Evolutionary conservation across 2,113 vertebrate species (phyloP).

Genomic region (Baryphthengus martii): DNA sequence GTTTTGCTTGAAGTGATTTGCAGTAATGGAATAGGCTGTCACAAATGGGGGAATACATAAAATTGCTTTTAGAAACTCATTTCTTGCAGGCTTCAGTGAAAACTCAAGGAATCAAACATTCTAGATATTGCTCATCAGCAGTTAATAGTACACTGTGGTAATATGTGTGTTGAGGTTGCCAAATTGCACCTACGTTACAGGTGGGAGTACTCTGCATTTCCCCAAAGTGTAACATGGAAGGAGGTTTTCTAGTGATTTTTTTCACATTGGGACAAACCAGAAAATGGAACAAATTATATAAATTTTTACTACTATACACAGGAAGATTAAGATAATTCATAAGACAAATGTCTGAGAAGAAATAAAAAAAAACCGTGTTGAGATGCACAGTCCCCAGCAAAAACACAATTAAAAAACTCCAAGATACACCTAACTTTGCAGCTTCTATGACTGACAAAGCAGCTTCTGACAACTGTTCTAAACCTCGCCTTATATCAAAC

Average conservation of each 20-base stretch:
- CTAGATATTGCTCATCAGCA: not conserved
- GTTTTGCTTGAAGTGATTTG: not conserved
- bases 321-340: not conserved
- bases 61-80: not conserved
- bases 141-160: not conserved
- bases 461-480: not conserved
- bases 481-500: not conserved
- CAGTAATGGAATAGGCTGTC: not conserved
- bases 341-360: not conserved
- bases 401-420: not conserved
- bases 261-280: accelerated
- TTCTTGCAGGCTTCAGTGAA: not conserved
- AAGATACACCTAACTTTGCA: not conserved
- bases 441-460: not conserved
- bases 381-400: not conserved
- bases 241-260: not conserved
- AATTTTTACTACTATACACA: not conserved
- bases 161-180: not conserved
- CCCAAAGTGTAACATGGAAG: not conserved
- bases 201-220: not conserved
- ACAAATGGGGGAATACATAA: not conserved
- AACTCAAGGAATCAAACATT: not conserved
- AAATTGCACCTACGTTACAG: not conserved
- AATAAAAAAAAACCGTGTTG: accelerated
- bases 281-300: not conserved